Percentiles rank a stretch among this genome's conserved stretches.
phyloP scores from a whole-genome alignment of 2,797 vertebrate species.

The Atherinosoma microstoma region DNA sequence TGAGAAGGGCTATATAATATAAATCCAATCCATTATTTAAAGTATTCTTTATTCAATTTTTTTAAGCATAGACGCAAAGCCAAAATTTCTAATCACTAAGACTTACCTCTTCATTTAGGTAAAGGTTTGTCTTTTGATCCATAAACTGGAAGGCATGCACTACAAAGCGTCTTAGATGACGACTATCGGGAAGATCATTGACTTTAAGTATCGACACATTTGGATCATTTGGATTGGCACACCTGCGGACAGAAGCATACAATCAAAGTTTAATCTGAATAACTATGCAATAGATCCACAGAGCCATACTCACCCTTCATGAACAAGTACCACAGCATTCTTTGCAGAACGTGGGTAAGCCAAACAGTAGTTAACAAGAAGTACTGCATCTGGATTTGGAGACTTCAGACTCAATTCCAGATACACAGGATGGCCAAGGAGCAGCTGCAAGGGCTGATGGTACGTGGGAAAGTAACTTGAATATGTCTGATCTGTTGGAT shows the following conservation, averaged over 20 bases:
- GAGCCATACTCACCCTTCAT: conserved; percentile 75
- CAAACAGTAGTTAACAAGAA: conserved; percentile 83
- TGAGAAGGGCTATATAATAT: too few relatives aligned
- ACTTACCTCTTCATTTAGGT: conserved; percentile 79
- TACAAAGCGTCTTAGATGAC: conserved; percentile 68
- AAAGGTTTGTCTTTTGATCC: conserved; percentile 67
- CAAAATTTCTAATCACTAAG: background rate
- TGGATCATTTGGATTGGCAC: conserved; percentile 73
- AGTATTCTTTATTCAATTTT: background rate
- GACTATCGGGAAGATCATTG: conserved; percentile 34
- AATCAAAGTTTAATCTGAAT: background rate
- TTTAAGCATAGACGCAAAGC: background rate
- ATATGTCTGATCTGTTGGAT: conserved; percentile 66
- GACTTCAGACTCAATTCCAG: conserved; percentile 73
- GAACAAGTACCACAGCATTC: conserved; percentile 78
- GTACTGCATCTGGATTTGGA: conserved; percentile 52
- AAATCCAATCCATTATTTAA: background rate
- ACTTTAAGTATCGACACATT: conserved; percentile 59
- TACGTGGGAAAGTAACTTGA: conserved; percentile 53
- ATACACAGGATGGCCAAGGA: conserved; percentile 77
- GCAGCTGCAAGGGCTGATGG: conserved; percentile 65
- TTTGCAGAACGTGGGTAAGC: conserved; percentile 80
- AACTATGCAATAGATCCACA: background rate
- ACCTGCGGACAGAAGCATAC: conserved; percentile 56
- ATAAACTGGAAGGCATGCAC: conserved; percentile 81